Base-by-base conservation (phyloP, 2,888 invertebrate genomes). In the Apamea crenata region DNA sequence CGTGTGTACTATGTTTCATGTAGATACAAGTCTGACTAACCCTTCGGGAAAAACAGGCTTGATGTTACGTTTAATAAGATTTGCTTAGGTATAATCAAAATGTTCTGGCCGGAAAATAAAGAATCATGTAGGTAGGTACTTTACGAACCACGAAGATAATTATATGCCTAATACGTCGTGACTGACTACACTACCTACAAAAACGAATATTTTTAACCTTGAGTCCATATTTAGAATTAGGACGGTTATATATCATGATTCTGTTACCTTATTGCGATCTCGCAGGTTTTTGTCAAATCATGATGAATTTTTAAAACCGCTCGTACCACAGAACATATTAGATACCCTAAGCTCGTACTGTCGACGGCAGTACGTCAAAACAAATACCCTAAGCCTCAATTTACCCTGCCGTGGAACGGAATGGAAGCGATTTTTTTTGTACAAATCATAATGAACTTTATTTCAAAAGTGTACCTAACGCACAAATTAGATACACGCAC, bases 191-290 rank as follows among this genome's bases (percentile, higher is more conserved):
- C 18, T 5, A 67, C 5, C 0, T 36, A 21, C 3, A 32, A 29
- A 50, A 29, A 50, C 59, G 25, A 44, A 75, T 61, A 68, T 53
- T 68, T 32, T 44, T 4, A 36, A 2, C 75, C 81, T 80, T 75
- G 80, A 68, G 16, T 75, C 7, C 10, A 10, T 56, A 50, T 59
- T 36, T 50, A 74, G 16, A 50, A 73, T 59, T 14, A 50, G 14
- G 16, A 77, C 4, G 3, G 10, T 21, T 21, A 53, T 21, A 53
- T 53, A 53, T 36, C 40, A 32, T 25, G n/a, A 47, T 18, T 63
- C 63, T n/a, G n/a, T 76, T 68, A 70, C 29, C 6, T 10, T 47
- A 56, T 14, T 36, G 8, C 6, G 18, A 21, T 3, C 36, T 21
- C 7, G 50, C 21, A 50, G 18, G 14, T 47, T 50, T 76, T 47